Base-by-base conservation (phyloP, 2,113 vertebrate genomes). In the Ochotona princeps region DNA sequence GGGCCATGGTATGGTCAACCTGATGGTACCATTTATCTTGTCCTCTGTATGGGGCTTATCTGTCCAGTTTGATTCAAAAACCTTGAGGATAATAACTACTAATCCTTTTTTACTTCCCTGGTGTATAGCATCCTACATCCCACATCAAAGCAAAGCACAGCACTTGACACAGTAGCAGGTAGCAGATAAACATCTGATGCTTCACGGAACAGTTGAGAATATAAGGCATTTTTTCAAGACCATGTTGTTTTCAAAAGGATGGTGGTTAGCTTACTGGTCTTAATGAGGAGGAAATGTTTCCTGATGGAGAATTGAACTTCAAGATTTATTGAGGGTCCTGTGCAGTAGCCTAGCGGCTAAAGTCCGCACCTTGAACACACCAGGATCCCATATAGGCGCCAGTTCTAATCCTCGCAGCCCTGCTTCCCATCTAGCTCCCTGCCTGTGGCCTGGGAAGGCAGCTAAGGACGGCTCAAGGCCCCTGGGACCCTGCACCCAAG, bases 21-120 rank as follows among this genome's bases (percentile, higher is more conserved):
- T 82, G 38, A 13, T 75, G 88, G 74, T 75, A 61, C 47, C 84
- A 35, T 86, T 89, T 80, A 76, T 83, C 83, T 94, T 0, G 0
- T 78, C 51, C 38, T 18, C 20, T 2, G 69, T 30, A 12, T 28
- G 18, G 61, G 28, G 44, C 84, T 88, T 95, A 93, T 93, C 93
- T 95, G 20, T 63, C 69, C 92, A 94, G n/a, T 93, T 92, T 73
- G 61, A 96, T 70, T 67, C 67, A 57, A 82, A 72, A 47, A 61
- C 26, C 87, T 35, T 28, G 74, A 65, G 79, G 47, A 17, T 38
- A 44, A 44, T 44, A 44, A 44, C 57, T 91, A 66, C 86, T 76
- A 91, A 84, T 63, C 35, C 4, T 32, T 67, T 73, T 83, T 65
- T 54, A 9, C 15, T 38, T 83, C 72, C 13, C 57, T 74, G 14